These are phyloP conservation scores for Carcina quercana DNA, from an alignment of 2,888 invertebrate genomes.

Conservation along the genomic window DNA sequence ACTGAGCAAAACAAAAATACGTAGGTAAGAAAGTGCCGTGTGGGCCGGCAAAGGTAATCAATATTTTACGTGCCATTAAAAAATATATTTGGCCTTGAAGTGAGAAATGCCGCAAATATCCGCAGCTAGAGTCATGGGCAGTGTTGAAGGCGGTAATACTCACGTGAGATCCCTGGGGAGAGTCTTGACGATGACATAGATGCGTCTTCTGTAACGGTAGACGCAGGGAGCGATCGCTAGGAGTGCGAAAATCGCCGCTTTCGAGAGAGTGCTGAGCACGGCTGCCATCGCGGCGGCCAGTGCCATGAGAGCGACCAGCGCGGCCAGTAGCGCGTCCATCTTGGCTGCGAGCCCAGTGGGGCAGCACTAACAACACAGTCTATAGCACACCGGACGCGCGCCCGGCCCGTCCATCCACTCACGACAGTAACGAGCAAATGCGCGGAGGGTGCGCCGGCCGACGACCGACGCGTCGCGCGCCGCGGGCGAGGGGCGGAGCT, in stretches of 20 bases:
- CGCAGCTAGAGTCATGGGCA: too few relatives aligned
- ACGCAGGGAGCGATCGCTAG: slow-evolving; percentile 70
- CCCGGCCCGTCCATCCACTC: slow-evolving; percentile 42
- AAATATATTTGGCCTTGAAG: too few relatives aligned
- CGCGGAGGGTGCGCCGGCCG: slow-evolving; percentile 21
- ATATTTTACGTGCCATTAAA: too few relatives aligned
- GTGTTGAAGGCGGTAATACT: too few relatives aligned
- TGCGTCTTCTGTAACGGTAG: slow-evolving; percentile 69
- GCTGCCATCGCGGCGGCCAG: slow-evolving; percentile 72
- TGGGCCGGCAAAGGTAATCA: too few relatives aligned
- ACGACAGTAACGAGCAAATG: slow-evolving; percentile 33
- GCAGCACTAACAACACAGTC: slow-evolving; percentile 34
- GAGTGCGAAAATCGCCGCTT: slow-evolving; percentile 82
- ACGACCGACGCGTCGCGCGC: slow-evolving; percentile 19
- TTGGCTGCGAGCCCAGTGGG: slow-evolving; percentile 64
- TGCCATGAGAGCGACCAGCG: slow-evolving; percentile 69
- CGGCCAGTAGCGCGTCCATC: slow-evolving; percentile 71
- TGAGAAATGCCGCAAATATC: too few relatives aligned
- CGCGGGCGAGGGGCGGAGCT: slow-evolving; percentile 28
- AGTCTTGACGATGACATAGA: slow-evolving; percentile 78
- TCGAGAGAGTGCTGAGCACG: slow-evolving; percentile 76
- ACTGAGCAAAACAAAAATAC: too few relatives aligned
- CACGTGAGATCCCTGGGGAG: slow-evolving; percentile 79
- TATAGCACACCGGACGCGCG: slow-evolving; percentile 30
- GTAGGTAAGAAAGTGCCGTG: too few relatives aligned